A percentile compares a stretch with the other conserved stretches of the same genome.
These are phyloP conservation scores for Lasius platythorax DNA, from an alignment of 2,888 invertebrate genomes.

Conservation along the genomic window DNA sequence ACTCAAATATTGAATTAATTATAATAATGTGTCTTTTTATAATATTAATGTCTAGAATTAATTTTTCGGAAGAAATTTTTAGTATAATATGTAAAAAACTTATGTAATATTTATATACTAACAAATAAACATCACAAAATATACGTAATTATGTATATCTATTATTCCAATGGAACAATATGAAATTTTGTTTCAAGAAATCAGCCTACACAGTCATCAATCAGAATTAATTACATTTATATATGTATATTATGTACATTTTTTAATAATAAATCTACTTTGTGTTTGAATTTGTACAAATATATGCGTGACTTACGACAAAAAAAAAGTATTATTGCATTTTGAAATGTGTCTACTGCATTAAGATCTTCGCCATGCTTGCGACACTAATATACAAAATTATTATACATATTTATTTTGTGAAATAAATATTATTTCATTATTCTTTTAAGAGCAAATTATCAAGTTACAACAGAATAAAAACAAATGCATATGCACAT, in stretches of 20 bases:
- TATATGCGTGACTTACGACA: not conserved
- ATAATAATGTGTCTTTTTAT: not conserved
- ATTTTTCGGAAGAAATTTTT: constrained; percentile 22
- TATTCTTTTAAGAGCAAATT: not conserved
- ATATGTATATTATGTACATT: not conserved
- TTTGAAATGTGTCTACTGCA: constrained; percentile 4
- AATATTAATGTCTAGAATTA: constrained; percentile 42
- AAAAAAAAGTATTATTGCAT: not conserved
- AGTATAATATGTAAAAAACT: constrained; percentile 5
- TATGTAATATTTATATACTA: constrained; percentile 43
- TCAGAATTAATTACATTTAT: constrained; percentile 5
- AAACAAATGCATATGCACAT: not conserved
- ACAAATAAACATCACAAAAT: not conserved
- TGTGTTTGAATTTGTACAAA: constrained; percentile 6
- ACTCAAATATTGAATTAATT: not conserved
- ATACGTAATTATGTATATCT: not conserved
- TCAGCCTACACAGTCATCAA: not conserved
- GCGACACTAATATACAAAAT: not conserved
- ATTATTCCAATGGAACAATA: constrained; percentile 4
- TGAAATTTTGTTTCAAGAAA: constrained; percentile 32
- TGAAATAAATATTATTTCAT: constrained; percentile 1
- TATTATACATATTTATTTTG: constrained; percentile 5
- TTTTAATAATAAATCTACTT: constrained; percentile 8
- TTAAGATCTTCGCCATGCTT: constrained; percentile 22
- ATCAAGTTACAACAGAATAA: not conserved